These are phyloP conservation scores for Chionis minor DNA, from an alignment of 2,113 vertebrate genomes.

Conservation along the genomic window DNA sequence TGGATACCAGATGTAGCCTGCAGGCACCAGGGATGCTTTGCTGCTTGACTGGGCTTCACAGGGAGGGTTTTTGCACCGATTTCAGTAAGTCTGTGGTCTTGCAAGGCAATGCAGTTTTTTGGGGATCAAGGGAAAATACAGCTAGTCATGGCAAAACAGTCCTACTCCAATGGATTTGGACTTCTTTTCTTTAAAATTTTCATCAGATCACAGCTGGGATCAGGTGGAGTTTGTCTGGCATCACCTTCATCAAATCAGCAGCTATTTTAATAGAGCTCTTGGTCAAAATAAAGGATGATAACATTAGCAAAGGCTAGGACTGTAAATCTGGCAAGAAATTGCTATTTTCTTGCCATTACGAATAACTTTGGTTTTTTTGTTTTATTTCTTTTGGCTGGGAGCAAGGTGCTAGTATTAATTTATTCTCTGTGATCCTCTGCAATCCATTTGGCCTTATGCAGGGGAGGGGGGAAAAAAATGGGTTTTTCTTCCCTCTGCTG, in stretches of 20 bases:
- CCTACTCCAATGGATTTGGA: not conserved
- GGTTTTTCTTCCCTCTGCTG: not conserved
- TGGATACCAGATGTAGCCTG: not conserved
- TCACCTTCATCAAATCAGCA: not conserved
- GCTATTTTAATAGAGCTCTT: not conserved
- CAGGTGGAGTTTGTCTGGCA: not conserved
- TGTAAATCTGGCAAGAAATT: not conserved
- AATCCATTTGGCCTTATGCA: not conserved
- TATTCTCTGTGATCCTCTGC: not conserved
- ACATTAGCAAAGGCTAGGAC: not conserved
- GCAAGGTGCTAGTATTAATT: not conserved
- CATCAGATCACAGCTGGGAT: not conserved
- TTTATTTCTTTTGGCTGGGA: not conserved
- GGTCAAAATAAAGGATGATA: not conserved
- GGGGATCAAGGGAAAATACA: not conserved
- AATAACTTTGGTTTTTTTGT: not conserved
- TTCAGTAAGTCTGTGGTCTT: not conserved
- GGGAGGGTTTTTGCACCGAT: rapidly evolving
- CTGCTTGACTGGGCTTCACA: not conserved
- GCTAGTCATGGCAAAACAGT: not conserved
- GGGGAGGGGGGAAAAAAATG: not conserved
- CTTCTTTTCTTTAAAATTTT: not conserved
- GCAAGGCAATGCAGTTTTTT: not conserved
- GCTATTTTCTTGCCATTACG: not conserved
- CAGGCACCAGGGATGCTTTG: not conserved